phyloP scores from a whole-genome alignment of 2,888 invertebrate genomes.

The Ophion obscuratus region DNA sequence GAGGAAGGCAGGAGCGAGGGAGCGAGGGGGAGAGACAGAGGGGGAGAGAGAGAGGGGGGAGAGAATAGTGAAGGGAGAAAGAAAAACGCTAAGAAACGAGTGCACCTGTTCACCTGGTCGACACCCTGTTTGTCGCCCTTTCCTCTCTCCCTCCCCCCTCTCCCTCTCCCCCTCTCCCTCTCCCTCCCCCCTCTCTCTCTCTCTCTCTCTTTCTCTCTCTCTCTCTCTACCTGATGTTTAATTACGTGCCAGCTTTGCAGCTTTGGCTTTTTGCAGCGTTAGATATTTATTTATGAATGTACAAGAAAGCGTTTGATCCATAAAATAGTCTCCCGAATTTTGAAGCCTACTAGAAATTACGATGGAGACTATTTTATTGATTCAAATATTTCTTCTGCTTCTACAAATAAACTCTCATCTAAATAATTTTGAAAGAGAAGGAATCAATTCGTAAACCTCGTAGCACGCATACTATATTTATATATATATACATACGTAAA shows the following conservation, averaged over 20 bases:
- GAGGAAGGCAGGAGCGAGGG: neutral
- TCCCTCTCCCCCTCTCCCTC: constrained; percentile 23
- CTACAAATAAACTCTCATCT: no score
- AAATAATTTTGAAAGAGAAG: no score
- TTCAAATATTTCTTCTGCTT: no score
- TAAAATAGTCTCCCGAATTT: no score
- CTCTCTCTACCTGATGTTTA: neutral
- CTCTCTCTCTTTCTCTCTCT: constrained; percentile 18
- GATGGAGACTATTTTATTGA: no score
- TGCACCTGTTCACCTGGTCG: constrained; percentile 77
- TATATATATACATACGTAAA: no score
- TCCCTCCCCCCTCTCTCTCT: neutral
- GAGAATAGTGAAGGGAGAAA: constrained; percentile 19
- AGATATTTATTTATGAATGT: no score
- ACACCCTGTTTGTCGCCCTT: constrained; percentile 63
- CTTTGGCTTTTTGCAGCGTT: no score
- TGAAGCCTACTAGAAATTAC: no score
- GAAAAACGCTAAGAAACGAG: constrained; percentile 48
- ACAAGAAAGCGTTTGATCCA: no score
- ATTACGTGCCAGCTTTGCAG: constrained; percentile 57
- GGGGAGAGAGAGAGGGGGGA: constrained; percentile 5
- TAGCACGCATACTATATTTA: no score
- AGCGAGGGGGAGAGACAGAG: constrained; percentile 21
- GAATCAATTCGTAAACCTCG: no score
- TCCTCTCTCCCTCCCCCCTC: neutral